phyloP scores from a whole-genome alignment of 2,797 vertebrate genomes.

The Sebastes ruberrimus region DNA sequence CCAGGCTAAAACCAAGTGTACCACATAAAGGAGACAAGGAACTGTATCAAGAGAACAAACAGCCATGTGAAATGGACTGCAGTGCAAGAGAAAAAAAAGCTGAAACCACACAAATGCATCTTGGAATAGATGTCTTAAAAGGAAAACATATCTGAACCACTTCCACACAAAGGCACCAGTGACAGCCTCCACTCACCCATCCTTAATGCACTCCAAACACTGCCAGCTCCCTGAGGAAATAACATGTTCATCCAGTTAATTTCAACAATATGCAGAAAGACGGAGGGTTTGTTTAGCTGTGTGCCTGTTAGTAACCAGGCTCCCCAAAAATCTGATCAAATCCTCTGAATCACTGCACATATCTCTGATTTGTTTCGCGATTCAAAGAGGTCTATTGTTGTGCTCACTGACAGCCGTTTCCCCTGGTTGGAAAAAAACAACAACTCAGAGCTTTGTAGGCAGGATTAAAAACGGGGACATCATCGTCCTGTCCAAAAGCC shows the following conservation, averaged over 20 bases:
- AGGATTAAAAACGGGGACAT: not conserved
- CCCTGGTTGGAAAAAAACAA: not conserved
- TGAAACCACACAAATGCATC: slow-evolving; percentile 35
- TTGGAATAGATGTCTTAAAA: slow-evolving; percentile 43
- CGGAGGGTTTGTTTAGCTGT: slow-evolving; percentile 11
- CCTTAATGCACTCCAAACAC: slow-evolving; percentile 31
- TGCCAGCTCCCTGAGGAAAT: slow-evolving; percentile 37
- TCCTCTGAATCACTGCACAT: not conserved
- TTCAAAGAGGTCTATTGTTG: not conserved
- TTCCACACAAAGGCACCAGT: slow-evolving; percentile 31
- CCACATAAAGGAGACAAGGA: slow-evolving; percentile 33
- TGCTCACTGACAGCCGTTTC: not conserved
- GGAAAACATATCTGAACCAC: slow-evolving; percentile 23
- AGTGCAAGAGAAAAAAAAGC: not conserved
- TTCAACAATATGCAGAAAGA: slow-evolving; percentile 3
- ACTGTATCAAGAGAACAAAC: slow-evolving; percentile 27
- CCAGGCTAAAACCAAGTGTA: slow-evolving; percentile 25
- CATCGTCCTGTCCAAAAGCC: not conserved
- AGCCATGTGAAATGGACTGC: slow-evolving; percentile 19
- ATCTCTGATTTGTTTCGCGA: not conserved
- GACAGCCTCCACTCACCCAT: slow-evolving; percentile 20
- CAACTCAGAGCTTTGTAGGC: not conserved
- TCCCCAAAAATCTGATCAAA: not conserved
- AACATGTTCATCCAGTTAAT: slow-evolving; percentile 30
- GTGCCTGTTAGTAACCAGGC: slow-evolving; percentile 8